A percentile compares a stretch with the other conserved stretches of the same genome.
Evolutionary conservation across 2,113 vertebrate species (phyloP).

Genomic region (Caranx melampygus): DNA sequence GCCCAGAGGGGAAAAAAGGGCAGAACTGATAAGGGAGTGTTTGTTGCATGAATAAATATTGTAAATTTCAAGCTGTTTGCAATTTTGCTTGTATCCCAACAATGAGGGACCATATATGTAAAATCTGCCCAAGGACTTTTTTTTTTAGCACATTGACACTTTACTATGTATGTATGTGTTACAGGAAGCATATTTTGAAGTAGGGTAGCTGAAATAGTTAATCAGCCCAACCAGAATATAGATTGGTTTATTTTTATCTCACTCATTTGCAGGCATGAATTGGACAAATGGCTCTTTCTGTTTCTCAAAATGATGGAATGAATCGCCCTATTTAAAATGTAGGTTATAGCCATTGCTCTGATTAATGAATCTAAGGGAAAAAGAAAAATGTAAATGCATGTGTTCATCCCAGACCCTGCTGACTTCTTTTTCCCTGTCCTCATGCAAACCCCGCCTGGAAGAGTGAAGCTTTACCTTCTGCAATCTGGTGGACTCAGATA

Average conservation of each 20-base stretch:
- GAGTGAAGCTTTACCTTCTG: conserved; percentile 24
- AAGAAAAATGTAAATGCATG: conserved; percentile 39
- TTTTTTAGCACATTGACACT: neutral
- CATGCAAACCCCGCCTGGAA: neutral
- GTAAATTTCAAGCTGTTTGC: conserved; percentile 17
- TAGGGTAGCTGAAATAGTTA: conserved; percentile 53
- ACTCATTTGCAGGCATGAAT: conserved; percentile 61
- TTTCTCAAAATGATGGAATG: conserved; percentile 66
- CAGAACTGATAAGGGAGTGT: conserved; percentile 15
- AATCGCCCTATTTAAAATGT: conserved; percentile 73
- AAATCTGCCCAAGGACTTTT: conserved; percentile 4
- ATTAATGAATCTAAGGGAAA: conserved; percentile 49
- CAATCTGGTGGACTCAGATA: conserved; percentile 18
- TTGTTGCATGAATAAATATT: conserved; percentile 6
- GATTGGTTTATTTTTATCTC: conserved; percentile 71
- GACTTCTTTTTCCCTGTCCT: neutral
- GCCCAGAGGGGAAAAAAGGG: neutral
- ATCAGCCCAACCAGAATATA: conserved; percentile 54
- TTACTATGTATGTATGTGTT: neutral
- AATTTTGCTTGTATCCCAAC: conserved; percentile 19
- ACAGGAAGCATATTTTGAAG: conserved; percentile 29
- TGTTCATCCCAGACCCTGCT: conserved; percentile 8
- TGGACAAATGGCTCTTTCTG: conserved; percentile 62
- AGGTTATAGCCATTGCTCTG: conserved; percentile 65
- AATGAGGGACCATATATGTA: neutral